phyloP scores from a whole-genome alignment of 92 coral and sea anemone genomes.

The Zoanthus solanderi region DNA sequence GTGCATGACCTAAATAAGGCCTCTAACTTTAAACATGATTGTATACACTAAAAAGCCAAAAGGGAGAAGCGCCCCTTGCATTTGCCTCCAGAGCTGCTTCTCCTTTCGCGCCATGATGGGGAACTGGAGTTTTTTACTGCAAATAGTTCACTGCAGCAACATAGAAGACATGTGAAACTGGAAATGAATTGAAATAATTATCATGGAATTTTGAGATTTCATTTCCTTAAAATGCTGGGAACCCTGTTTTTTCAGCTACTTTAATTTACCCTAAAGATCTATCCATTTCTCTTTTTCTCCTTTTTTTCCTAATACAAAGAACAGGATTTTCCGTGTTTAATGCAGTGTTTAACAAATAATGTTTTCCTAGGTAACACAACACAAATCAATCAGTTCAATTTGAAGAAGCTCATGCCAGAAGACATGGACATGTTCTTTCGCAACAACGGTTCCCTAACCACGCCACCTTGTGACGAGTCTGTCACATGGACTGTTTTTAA shows the following conservation, averaged over 20 bases:
- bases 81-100: no score
- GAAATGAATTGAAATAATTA: no score
- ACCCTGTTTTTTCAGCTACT: neutral
- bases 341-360: neutral
- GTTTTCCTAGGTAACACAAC: neutral
- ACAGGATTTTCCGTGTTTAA: neutral
- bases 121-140: no score
- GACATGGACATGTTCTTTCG: slow-evolving; percentile 67
- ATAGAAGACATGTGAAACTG: no score
- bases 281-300: neutral
- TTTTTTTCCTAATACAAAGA: neutral
- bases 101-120: neutral
- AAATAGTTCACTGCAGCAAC: no score
- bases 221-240: neutral
- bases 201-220: no score
- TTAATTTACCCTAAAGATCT: no score
- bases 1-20: no score
- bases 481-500: slow-evolving; percentile 81
- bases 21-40: no score
- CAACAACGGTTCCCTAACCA: slow-evolving; percentile 82
- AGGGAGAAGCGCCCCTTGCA: neutral
- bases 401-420: slow-evolving; percentile 39
- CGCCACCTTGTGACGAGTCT: slow-evolving; percentile 69
- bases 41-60: neutral
- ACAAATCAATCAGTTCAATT: neutral